These are phyloP conservation scores for Elephantulus edwardii DNA, from an alignment of 2,113 vertebrate genomes.

Conservation along the genomic window DNA sequence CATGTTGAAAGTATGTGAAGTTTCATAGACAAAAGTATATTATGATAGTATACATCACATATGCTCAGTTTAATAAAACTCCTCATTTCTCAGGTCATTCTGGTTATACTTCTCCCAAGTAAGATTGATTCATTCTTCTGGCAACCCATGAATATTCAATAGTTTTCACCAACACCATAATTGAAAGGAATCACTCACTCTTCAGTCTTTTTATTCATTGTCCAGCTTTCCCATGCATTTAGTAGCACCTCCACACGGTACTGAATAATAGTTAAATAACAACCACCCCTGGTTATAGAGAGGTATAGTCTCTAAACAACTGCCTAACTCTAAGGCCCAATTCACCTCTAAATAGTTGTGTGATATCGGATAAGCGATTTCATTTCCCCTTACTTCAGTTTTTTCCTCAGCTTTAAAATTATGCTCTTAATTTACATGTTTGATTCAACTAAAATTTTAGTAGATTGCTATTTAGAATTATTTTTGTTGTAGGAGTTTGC, in stretches of 20 bases:
- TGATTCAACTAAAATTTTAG: constrained; percentile 10
- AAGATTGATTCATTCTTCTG: neutral
- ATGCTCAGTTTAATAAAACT: too few relatives aligned
- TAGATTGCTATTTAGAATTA: neutral
- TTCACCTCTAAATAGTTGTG: neutral
- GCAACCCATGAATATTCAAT: neutral
- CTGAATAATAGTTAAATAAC: neutral
- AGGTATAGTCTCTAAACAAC: neutral
- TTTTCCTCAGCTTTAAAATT: neutral
- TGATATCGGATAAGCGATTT: neutral
- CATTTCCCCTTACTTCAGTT: neutral
- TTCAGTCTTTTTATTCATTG: neutral
- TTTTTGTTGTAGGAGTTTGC: neutral
- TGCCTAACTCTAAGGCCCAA: neutral
- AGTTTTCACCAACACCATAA: neutral
- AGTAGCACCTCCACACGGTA: neutral
- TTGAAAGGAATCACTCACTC: neutral
- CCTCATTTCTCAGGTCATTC: neutral
- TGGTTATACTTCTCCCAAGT: neutral
- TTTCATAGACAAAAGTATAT: too few relatives aligned
- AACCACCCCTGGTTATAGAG: neutral
- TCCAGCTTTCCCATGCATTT: neutral
- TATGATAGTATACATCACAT: too few relatives aligned
- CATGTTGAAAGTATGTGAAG: neutral
- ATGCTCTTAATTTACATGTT: neutral